Evolutionary conservation across 1,140 invertebrate genomes (phyloP).

Genomic region (Drosophila parabipectinata): DNA sequence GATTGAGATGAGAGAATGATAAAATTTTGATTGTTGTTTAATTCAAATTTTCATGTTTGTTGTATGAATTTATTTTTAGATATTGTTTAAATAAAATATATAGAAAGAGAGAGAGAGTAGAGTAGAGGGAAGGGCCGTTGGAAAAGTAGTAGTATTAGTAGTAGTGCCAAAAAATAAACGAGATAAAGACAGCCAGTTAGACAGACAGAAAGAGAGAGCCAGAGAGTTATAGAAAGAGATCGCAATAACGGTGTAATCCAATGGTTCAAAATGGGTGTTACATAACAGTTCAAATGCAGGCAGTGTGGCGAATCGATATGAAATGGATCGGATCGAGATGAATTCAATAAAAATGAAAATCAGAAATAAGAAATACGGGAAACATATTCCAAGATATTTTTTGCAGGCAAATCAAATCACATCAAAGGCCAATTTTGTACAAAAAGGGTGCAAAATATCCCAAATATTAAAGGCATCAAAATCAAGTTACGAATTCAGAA

Average conservation of each 20-base stretch:
- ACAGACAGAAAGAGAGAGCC: conserved; percentile 3
- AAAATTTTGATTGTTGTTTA: conserved; percentile 66
- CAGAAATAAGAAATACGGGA: background rate
- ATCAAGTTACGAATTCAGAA: background rate
- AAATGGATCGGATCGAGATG: background rate
- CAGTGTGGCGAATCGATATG: background rate
- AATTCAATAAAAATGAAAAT: background rate
- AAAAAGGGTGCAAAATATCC: conserved; percentile 1
- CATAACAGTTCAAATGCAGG: conserved; percentile 5
- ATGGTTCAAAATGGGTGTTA: background rate
- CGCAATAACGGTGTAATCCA: background rate
- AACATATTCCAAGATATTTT: conserved; percentile 11
- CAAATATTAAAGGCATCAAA: background rate
- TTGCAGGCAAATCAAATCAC: conserved; percentile 20
- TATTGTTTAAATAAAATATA: conserved; percentile 17
- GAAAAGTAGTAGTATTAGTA: background rate
- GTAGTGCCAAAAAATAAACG: background rate
- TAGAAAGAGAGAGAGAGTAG: conserved; percentile 2
- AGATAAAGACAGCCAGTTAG: background rate
- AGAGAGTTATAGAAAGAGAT: conserved; percentile 22
- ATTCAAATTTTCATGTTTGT: conserved; percentile 47
- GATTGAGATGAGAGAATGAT: conserved; percentile 62
- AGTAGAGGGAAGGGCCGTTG: background rate
- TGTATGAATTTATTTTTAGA: conserved; percentile 22
- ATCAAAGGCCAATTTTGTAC: conserved; percentile 4